phyloP scores from a whole-genome alignment of 2,113 vertebrate species.

The Clarias magur region DNA sequence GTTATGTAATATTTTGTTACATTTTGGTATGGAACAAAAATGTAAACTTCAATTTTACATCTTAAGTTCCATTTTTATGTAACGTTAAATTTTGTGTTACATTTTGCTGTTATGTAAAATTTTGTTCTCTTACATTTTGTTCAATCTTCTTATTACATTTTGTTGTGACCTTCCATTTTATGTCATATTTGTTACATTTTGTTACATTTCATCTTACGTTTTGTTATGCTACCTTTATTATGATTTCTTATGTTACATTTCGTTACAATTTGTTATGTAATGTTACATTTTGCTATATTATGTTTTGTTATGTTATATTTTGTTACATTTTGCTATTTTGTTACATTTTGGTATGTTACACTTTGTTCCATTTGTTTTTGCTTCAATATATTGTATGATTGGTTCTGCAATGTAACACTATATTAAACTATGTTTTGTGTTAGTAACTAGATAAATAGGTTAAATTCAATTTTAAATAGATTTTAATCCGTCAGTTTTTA shows the following conservation, averaged over 20 bases:
- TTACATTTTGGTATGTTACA: not conserved
- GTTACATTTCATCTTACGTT: not conserved
- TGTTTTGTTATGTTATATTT: not conserved
- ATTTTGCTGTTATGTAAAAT: not conserved
- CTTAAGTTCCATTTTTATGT: no score
- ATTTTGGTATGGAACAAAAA: not conserved
- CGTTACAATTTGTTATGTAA: not conserved
- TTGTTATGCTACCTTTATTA: no score
- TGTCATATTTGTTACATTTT: not conserved
- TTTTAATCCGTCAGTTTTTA: not conserved
- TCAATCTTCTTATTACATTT: not conserved
- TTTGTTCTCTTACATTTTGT: not conserved
- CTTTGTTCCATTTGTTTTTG: not conserved
- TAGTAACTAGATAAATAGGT: not conserved
- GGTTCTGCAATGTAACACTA: no score
- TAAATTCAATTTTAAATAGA: not conserved
- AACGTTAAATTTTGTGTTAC: not conserved
- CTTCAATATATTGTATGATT: no score
- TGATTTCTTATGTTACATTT: not conserved
- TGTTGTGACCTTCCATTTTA: not conserved
- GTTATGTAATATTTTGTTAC: not conserved
- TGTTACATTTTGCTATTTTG: not conserved
- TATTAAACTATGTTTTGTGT: not conserved
- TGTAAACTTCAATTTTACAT: not conserved
- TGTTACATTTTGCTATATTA: not conserved